These are phyloP conservation scores for Beris morrisii DNA, from an alignment of 2,888 invertebrate species.

Conservation along the genomic window DNA sequence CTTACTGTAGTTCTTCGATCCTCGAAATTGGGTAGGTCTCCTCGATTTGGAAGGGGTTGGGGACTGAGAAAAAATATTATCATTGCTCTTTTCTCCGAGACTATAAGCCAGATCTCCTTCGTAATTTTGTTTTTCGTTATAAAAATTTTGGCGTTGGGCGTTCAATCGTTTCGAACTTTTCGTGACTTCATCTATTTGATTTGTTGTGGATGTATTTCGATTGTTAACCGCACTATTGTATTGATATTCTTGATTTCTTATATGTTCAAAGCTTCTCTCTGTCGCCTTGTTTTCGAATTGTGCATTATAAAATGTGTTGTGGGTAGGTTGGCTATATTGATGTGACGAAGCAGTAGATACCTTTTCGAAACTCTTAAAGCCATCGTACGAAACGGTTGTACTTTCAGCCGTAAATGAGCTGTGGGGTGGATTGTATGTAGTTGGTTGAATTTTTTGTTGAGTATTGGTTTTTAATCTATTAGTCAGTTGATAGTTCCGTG, in stretches of 20 bases:
- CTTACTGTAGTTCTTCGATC: constrained; percentile 7
- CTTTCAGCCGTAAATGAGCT: not conserved
- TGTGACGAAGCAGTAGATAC: not conserved
- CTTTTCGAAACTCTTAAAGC: constrained; percentile 8
- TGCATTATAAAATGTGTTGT: constrained; percentile 34
- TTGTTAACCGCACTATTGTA: not conserved
- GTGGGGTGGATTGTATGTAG: constrained; percentile 51
- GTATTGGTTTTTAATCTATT: constrained; percentile 7
- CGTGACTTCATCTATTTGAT: constrained; percentile 1
- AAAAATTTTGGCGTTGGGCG: constrained; percentile 7
- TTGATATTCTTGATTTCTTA: constrained; percentile 1
- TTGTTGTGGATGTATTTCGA: not conserved
- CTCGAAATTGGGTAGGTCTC: constrained; percentile 14
- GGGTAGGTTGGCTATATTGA: constrained; percentile 15
- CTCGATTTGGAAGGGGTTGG: constrained; percentile 8
- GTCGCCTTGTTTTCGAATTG: constrained; percentile 34
- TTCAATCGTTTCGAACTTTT: not conserved
- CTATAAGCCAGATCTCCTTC: not conserved
- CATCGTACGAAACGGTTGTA: constrained; percentile 13
- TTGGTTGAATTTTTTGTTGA: constrained; percentile 53
- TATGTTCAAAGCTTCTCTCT: constrained; percentile 23
- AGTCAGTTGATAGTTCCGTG: constrained; percentile 45
- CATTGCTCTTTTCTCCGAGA: not conserved
- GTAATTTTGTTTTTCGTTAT: constrained; percentile 16
- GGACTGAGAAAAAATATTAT: not conserved